phyloP scores from a whole-genome alignment of 2,888 invertebrate genomes.

The Barypeithes pellucidus region DNA sequence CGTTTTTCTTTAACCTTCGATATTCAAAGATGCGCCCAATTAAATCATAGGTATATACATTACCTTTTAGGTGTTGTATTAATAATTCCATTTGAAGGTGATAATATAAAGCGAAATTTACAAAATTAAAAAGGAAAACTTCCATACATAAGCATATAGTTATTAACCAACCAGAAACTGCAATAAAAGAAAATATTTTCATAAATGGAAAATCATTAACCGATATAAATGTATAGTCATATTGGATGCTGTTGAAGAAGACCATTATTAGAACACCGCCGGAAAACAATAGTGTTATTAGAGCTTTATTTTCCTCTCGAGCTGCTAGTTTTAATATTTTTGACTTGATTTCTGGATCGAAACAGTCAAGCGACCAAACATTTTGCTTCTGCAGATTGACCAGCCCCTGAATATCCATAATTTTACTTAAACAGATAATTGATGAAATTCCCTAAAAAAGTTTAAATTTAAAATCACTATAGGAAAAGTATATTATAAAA shows the following conservation, averaged over 20 bases:
- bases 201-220: not conserved
- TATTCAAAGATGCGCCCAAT: no score
- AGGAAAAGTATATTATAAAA: no score
- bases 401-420: not conserved
- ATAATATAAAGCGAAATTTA: no score
- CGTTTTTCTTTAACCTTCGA: no score
- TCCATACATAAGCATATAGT: no score
- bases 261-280: not conserved
- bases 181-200: not conserved
- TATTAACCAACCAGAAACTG: not conserved
- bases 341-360: not conserved
- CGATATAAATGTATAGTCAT: not conserved
- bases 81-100: no score
- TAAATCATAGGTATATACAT: no score
- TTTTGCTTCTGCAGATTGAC: not conserved
- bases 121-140: no score
- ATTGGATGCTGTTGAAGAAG: not conserved
- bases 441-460: not conserved
- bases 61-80: no score
- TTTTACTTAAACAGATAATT: not conserved
- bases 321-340: not conserved
- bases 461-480: no score
- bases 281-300: not conserved
- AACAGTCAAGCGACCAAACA: not conserved
- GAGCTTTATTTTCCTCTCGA: not conserved